Evolutionary conservation across 1,140 invertebrate genomes (phyloP).

Genomic region (Cotesia chilonis): DNA sequence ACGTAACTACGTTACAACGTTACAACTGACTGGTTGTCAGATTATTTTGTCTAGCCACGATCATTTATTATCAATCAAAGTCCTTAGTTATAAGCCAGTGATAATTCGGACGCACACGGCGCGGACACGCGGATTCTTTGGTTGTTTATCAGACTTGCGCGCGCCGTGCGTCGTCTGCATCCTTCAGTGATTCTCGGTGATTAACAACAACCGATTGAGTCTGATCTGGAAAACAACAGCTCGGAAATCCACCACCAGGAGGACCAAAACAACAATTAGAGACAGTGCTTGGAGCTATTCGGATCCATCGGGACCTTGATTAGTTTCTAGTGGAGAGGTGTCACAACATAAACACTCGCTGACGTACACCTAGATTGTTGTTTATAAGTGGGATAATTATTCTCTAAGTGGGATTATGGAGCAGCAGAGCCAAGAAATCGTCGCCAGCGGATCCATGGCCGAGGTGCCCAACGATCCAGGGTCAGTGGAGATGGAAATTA

Average conservation of each 20-base stretch:
- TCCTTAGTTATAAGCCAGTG: no score
- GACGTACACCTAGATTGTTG: no score
- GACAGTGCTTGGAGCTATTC: no score
- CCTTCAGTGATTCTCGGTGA: not conserved
- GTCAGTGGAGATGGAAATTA: constrained; percentile 57
- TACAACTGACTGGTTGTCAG: no score
- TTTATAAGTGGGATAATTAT: not conserved
- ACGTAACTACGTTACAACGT: not conserved
- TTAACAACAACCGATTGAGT: not conserved
- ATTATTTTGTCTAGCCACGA: not conserved
- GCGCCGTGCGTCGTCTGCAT: constrained; percentile 18
- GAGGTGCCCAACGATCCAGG: constrained; percentile 91
- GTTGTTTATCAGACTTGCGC: not conserved
- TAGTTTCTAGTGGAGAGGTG: no score
- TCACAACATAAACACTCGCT: no score
- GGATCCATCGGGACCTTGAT: no score
- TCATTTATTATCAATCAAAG: not conserved
- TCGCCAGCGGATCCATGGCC: constrained; percentile 77
- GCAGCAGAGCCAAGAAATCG: constrained; percentile 79
- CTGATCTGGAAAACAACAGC: not conserved
- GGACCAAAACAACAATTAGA: no score
- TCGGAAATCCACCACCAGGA: not conserved
- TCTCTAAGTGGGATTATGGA: constrained; percentile 54
- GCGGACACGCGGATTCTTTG: constrained; percentile 23
- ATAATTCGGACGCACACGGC: not conserved